Base-by-base conservation (phyloP, 2,797 vertebrate species). In the Gymnothorax reevesii region DNA sequence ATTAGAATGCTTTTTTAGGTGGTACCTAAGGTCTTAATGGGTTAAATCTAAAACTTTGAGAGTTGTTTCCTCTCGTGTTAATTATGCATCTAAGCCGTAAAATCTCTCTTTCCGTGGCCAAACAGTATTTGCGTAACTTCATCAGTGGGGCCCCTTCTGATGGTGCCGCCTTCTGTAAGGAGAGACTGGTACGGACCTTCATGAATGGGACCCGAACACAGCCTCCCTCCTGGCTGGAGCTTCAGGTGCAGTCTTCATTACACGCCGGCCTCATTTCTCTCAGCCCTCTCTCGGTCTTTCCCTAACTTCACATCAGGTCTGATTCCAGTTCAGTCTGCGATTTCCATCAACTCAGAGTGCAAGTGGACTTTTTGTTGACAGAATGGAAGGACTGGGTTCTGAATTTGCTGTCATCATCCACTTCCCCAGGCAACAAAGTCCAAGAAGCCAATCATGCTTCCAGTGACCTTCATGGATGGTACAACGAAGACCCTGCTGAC, bases 371-470 rank as follows among this genome's bases (percentile, higher is more conserved):
- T 42, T 55, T 86, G 25, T 49, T 80, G 77, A 79, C 49, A 54
- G 75, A 22, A 71, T 57, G 42, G 49, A 17, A 52, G 57, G 42
- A n/a, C 27, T n/a, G 55, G 1, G 15, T 57, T 73, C 25, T 86
- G 49, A 33, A 15, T 20, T 13, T 75, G 33, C 55, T 86, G 57
- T 84, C 73, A 60, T 88, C 7, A 66, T 88, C 83, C 52, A n/a
- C 6, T 55, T 4, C 22, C n/a, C 79, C 86, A 99, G 98, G 98
- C 98, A 62, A 99, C 98, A 6, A 99, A 99, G 88, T 99, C 98
- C 6, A 99, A 99, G 94, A 99, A 99, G 87, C 98, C 98, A 0
- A 99, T 99, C 91, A 98, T 99, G 98, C 87, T 99, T 9, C 98
- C 98, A 0, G 97, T 99, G 42, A 99, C 98, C 0, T 99, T 99